phyloP scores from a whole-genome alignment of 2,113 vertebrate species.

The Pipra filicauda region DNA sequence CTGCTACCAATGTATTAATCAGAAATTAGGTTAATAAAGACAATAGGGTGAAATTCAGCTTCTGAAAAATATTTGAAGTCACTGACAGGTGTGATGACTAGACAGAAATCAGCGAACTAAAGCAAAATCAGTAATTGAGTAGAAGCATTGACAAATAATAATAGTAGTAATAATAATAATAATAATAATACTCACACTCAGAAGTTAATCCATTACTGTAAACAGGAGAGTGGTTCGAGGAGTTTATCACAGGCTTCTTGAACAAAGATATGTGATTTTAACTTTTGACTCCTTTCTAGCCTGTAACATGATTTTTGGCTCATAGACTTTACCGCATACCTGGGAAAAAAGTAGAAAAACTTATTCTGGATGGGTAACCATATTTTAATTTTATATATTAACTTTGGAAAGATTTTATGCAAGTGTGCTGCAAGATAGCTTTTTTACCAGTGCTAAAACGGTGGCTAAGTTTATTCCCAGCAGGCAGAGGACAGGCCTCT shows the following conservation, averaged over 20 bases:
- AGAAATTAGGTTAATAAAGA: background rate
- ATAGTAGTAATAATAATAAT: background rate
- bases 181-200: background rate
- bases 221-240: background rate
- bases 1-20: background rate
- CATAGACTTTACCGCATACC: background rate
- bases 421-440: background rate
- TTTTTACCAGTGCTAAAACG: background rate
- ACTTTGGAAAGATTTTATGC: background rate
- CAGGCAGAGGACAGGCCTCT: background rate
- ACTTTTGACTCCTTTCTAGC: background rate
- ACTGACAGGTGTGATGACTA: background rate
- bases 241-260: background rate
- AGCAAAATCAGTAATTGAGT: background rate
- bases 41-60: background rate
- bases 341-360: background rate
- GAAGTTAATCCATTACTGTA: background rate
- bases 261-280: background rate
- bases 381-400: background rate
- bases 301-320: background rate
- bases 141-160: background rate
- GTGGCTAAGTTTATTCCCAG: background rate
- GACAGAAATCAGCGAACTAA: background rate
- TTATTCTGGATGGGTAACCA: background rate
- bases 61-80: background rate